Base-by-base conservation (phyloP, 2,797 vertebrate genomes). In the Urocyon cinereoargenteus region DNA sequence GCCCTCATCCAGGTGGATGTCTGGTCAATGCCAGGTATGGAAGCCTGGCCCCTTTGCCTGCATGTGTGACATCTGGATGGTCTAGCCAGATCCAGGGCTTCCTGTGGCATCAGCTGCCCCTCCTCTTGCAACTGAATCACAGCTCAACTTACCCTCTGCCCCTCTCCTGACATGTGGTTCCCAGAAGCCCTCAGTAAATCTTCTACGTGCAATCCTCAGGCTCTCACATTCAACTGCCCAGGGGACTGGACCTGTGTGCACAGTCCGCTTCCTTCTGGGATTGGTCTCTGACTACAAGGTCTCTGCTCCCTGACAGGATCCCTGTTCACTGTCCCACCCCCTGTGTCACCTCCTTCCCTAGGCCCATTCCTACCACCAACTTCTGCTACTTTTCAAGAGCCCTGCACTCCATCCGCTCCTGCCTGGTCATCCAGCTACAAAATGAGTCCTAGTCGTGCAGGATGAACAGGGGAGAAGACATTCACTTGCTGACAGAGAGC, bases 131-230 rank as follows among this genome's bases (percentile, higher is more conserved):
- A 40, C 62, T 0, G 49, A 57, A 2, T 14, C 24, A 0, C 1
- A 9, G 24, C 3, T 19, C 16, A 11, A 51, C 22, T 78, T n/a
- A 45, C 31, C 34, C 12, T 11, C 40, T 12, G 1, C 10, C 8
- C 18, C 3, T 6, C 5, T 68, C 40, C 34, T 0, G 3, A 13
- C 3, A 3, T 2, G 10, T 3, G 15, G 4, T 15, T n/a, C n/a
- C 31, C 14, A 0, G 21, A n/a, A 57, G 2, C 28, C 22, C 19
- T 40, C 55, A 3, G 0, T 6, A 36, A 53, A 10, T 15, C 40
- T 9, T 15, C 40, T 9, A 0, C 4, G 0, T 1, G 2, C 0
- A 2, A 1, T 31, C 26, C 34, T 72, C 16, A 2, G 66, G 15
- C 9, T 9, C 79, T 83, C 2, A 0, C 3, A 9, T 0, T 21